Evolutionary conservation across 2,888 invertebrate genomes (phyloP).

Genomic region (Chelonus formosanus): DNA sequence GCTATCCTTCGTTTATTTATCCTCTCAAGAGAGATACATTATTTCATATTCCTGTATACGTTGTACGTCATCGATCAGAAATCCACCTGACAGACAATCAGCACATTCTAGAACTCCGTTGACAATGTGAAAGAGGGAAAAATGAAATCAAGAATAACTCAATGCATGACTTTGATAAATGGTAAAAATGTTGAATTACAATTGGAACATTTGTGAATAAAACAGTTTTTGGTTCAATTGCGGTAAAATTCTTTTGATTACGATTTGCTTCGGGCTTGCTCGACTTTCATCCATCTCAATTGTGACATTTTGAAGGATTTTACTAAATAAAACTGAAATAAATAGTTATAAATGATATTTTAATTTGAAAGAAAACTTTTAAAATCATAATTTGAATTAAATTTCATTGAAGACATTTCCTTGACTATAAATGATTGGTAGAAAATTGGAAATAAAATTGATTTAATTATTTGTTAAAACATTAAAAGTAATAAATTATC

Average conservation of each 20-base stretch:
- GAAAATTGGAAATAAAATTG: too few relatives aligned
- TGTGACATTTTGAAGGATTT: too few relatives aligned
- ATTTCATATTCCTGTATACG: constrained; percentile 49
- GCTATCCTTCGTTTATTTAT: constrained; percentile 13
- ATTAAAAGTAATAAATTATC: too few relatives aligned
- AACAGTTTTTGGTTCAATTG: constrained; percentile 23
- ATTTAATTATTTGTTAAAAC: too few relatives aligned
- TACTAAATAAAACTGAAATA: too few relatives aligned
- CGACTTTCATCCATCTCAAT: too few relatives aligned
- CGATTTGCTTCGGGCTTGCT: too few relatives aligned
- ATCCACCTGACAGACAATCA: background rate
- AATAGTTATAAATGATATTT: too few relatives aligned
- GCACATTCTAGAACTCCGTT: constrained; percentile 9
- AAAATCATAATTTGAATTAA: too few relatives aligned
- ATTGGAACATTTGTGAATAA: constrained; percentile 33
- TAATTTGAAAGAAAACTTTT: too few relatives aligned
- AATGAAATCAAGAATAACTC: constrained; percentile 10
- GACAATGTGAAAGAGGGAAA: background rate
- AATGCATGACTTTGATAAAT: constrained; percentile 31
- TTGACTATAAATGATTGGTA: too few relatives aligned
- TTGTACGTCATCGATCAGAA: constrained; percentile 34
- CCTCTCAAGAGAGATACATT: constrained; percentile 36
- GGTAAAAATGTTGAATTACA: background rate
- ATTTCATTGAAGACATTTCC: too few relatives aligned
- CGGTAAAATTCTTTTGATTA: background rate